These are phyloP conservation scores for Chromoteleia sp. DNA, from an alignment of 2,888 invertebrate genomes.

Conservation along the genomic window DNA sequence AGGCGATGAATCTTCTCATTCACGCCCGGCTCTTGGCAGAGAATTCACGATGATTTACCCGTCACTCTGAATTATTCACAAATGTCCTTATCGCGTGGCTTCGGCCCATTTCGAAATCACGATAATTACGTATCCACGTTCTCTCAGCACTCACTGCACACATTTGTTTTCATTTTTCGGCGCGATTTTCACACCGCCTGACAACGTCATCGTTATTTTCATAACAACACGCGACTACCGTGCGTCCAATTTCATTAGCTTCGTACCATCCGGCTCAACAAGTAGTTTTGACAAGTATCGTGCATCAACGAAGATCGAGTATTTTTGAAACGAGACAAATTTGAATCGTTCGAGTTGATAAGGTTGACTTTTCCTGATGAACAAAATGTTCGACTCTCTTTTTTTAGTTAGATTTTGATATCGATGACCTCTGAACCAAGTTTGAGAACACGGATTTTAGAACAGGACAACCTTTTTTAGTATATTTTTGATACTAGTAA, in stretches of 20 bases:
- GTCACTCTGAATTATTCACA: conserved; percentile 13
- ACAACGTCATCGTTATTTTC: conserved; percentile 39
- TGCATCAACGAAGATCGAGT: background rate
- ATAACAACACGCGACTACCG: conserved; percentile 51
- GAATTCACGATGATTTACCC: conserved; percentile 10
- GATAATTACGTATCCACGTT: too few species aligned
- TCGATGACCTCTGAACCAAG: too few species aligned
- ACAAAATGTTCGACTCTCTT: too few species aligned
- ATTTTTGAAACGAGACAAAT: conserved; percentile 9
- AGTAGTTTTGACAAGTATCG: conserved; percentile 46
- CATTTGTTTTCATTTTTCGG: conserved; percentile 16
- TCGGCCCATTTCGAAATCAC: background rate
- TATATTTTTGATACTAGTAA: too few species aligned
- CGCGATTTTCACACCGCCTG: conserved; percentile 6
- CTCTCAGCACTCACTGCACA: conserved; percentile 11
- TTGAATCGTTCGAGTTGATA: background rate
- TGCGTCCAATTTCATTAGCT: conserved; percentile 25
- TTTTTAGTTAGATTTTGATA: too few species aligned
- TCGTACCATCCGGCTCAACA: conserved; percentile 24
- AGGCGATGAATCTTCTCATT: conserved; percentile 22
- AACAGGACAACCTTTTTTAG: too few species aligned
- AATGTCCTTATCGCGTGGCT: conserved; percentile 6
- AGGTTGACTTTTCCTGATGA: too few species aligned
- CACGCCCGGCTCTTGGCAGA: conserved; percentile 4
- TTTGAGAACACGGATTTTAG: too few species aligned